Evolutionary conservation across 37 sponge, comb jelly and placozoan species (phyloP).

Genomic region (Chondrosia reniformis): DNA sequence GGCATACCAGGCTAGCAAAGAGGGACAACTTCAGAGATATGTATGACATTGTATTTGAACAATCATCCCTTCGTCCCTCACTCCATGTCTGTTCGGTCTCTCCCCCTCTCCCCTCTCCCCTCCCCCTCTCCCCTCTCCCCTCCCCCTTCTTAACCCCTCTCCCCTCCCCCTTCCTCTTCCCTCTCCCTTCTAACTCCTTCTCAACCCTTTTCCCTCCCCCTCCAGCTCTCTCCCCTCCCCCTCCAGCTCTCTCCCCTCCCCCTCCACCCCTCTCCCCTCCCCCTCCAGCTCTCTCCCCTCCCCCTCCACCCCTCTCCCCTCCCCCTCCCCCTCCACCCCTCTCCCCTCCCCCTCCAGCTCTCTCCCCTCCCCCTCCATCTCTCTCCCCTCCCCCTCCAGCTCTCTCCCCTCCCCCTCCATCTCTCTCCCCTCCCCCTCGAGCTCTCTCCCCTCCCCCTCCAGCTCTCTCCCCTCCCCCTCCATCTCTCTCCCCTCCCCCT

Average conservation of each 20-base stretch:
- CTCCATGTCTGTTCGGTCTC: background rate
- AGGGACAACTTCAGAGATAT: background rate
- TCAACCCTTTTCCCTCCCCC: background rate
- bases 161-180: background rate
- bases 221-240: background rate
- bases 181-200: background rate
- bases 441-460: no score
- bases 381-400: no score
- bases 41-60: constrained; percentile 1
- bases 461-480: no score
- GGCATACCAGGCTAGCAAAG: constrained; percentile 42
- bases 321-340: background rate
- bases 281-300: background rate
- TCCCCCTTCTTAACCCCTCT: background rate
- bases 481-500: no score
- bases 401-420: no score
- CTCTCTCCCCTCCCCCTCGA: no score
- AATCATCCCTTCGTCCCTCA: background rate
- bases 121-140: background rate
- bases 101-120: background rate
- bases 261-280: no score
- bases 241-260: background rate
- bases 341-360: background rate
- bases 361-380: no score
- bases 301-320: background rate